phyloP scores from a whole-genome alignment of 2,113 vertebrate genomes.

The Neomonachus schauinslandi region DNA sequence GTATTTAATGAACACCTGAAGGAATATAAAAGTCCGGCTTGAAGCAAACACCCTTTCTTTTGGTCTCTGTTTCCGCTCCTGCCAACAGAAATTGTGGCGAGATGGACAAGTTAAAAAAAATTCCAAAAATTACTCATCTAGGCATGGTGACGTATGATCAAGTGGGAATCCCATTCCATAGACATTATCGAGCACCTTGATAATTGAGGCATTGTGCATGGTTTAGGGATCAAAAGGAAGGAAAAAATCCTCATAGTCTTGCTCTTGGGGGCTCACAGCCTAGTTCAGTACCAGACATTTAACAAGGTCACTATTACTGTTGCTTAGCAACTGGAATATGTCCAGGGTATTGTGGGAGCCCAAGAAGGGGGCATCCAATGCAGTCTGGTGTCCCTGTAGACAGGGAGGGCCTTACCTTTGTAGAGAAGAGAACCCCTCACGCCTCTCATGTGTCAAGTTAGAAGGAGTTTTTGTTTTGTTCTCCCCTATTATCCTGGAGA shows the following conservation, averaged over 20 bases:
- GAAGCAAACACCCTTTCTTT: not conserved
- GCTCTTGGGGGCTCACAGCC: not conserved
- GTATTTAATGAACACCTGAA: not conserved
- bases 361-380: not conserved
- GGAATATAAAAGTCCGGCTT: not conserved
- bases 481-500: not conserved
- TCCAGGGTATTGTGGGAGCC: not conserved
- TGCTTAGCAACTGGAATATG: not conserved
- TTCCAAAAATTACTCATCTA: not conserved
- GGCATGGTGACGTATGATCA: accelerated
- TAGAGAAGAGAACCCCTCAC: not conserved
- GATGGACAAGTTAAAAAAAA: not conserved
- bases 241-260: accelerated
- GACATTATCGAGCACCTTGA: too few species aligned
- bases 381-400: accelerated
- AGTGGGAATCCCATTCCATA: not conserved
- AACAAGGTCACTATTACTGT: not conserved
- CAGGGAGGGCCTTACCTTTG: not conserved
- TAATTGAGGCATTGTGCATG: accelerated
- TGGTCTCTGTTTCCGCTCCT: not conserved
- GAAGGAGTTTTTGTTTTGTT: not conserved
- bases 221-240: not conserved
- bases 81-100: not conserved
- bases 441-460: accelerated
- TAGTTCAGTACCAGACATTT: not conserved